Percentiles rank a stretch among this genome's conserved stretches.
Evolutionary conservation across 2,113 vertebrate genomes (phyloP).

Genomic region (Colossoma macropomum): DNA sequence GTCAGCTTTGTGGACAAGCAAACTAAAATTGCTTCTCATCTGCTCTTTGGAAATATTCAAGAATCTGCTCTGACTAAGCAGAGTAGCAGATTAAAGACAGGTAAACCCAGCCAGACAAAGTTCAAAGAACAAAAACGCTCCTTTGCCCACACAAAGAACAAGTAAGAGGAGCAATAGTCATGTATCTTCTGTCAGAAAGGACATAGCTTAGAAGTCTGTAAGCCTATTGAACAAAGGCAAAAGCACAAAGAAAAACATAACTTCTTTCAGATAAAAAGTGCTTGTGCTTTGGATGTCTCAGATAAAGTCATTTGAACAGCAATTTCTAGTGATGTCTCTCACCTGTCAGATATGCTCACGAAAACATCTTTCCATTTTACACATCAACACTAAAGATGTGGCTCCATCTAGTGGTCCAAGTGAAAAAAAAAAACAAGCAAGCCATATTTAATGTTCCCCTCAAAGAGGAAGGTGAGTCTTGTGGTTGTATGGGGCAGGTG

Average conservation of each 20-base stretch:
- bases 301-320: background rate
- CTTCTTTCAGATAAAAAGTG: background rate
- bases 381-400: too few relatives aligned
- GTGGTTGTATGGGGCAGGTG: too few relatives aligned
- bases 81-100: background rate
- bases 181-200: background rate
- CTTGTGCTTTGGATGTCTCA: background rate
- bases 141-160: conserved; percentile 3
- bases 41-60: conserved; percentile 7
- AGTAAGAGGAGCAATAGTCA: background rate
- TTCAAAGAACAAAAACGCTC: background rate
- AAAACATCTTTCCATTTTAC: too few relatives aligned
- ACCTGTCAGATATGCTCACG: too few relatives aligned
- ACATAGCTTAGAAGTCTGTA: background rate
- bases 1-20: conserved; percentile 8
- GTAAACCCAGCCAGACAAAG: background rate
- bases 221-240: background rate
- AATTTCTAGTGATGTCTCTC: too few relatives aligned
- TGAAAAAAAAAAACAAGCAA: too few relatives aligned
- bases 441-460: too few relatives aligned
- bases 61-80: background rate
- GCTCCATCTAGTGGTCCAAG: too few relatives aligned
- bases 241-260: conserved; percentile 7
- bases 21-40: background rate
- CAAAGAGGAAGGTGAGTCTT: too few relatives aligned